phyloP scores from a whole-genome alignment of 2,113 vertebrate genomes.

The Pituophis catenifer region DNA sequence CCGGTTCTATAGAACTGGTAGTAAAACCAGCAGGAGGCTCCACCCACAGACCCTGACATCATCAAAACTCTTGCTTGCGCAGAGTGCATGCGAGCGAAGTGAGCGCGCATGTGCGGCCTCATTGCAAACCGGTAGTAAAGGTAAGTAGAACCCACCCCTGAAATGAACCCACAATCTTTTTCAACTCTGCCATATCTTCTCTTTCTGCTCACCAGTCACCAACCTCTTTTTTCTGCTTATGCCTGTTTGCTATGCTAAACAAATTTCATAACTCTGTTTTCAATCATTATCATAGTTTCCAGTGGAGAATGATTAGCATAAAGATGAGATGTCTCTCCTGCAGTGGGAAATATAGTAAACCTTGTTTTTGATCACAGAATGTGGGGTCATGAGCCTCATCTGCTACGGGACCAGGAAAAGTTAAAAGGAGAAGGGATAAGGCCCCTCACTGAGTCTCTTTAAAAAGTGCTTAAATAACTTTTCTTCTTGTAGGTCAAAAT shows the following conservation, averaged over 20 bases:
- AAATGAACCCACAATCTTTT: background rate
- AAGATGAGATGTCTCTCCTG: slow-evolving; percentile 56
- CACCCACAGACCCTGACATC: no score
- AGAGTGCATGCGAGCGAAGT: no score
- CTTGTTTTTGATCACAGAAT: slow-evolving; percentile 47
- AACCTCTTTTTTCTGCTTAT: background rate
- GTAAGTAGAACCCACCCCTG: no score
- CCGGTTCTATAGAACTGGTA: no score
- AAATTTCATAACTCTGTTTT: slow-evolving; percentile 50
- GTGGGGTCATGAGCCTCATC: slow-evolving; percentile 32
- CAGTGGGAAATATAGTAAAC: slow-evolving; percentile 37
- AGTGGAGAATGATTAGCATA: slow-evolving; percentile 61
- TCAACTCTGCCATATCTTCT: background rate
- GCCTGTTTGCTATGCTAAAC: slow-evolving; percentile 30
- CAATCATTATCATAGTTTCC: slow-evolving; percentile 47
- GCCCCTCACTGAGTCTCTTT: slow-evolving; percentile 21
- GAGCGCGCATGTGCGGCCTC: no score
- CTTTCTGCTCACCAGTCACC: background rate
- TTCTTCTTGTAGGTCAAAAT: slow-evolving; percentile 50
- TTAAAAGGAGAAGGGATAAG: background rate
- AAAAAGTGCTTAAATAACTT: slow-evolving; percentile 38
- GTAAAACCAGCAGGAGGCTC: no score
- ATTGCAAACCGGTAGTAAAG: no score
- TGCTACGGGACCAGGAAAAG: slow-evolving; percentile 35
- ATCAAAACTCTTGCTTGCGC: no score